Conservation (phyloP, 2,113 vertebrate genomes). For the Cottus gobio region DNA sequence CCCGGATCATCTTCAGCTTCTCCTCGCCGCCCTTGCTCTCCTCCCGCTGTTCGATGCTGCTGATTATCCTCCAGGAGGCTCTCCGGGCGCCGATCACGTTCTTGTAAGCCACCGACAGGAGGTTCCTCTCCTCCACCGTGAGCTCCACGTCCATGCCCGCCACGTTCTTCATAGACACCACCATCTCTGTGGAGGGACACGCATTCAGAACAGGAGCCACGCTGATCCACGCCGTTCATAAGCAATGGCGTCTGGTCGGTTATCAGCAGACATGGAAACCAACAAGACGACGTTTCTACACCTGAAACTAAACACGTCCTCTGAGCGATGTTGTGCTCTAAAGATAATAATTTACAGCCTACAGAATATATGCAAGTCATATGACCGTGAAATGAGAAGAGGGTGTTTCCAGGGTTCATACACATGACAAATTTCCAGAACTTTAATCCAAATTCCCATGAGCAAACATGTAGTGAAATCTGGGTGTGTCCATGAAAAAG, state of each 20-base stretch:
- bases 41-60: conserved; percentile 98
- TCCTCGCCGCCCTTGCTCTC: conserved; percentile 95
- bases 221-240: background rate
- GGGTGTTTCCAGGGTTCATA: too few species aligned
- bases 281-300: background rate
- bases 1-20: conserved; percentile 98
- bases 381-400: conserved; percentile 1
- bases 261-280: background rate
- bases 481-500: too few species aligned
- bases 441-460: too few species aligned
- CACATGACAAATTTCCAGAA: too few species aligned
- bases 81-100: conserved; percentile 98
- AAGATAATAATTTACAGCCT: background rate
- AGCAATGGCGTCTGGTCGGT: background rate
- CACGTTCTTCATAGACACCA: conserved; percentile 97
- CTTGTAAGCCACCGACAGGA: conserved; percentile 98
- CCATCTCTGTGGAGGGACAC: conserved; percentile 89
- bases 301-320: too few species aligned
- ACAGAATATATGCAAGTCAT: background rate
- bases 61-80: conserved; percentile 99
- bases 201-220: background rate
- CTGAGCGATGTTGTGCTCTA: background rate
- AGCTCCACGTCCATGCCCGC: conserved; percentile 96
- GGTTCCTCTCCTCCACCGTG: conserved; percentile 98
- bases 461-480: too few species aligned